Evolutionary conservation across 2,888 invertebrate genomes (phyloP).

Genomic region (Pogonocherus hispidulus): DNA sequence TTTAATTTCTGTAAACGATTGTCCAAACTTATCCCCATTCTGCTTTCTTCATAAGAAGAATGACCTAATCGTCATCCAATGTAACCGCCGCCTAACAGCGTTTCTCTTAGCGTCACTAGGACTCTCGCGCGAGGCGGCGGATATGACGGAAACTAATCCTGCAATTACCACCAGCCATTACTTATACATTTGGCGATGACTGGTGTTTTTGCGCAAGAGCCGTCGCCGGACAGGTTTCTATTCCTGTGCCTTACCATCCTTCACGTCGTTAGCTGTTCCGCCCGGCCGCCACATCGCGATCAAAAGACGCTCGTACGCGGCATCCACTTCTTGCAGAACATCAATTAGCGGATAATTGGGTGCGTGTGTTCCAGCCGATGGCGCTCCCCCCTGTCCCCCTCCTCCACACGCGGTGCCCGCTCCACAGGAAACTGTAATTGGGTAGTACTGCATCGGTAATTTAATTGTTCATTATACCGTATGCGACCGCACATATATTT

Average conservation of each 20-base stretch:
- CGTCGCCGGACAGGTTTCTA: constrained; percentile 8
- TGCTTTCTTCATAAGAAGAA: too few species aligned
- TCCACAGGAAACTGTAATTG: constrained; percentile 65
- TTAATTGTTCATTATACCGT: constrained; percentile 67
- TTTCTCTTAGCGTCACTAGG: too few species aligned
- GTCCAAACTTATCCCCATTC: too few species aligned
- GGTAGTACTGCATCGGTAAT: constrained; percentile 65
- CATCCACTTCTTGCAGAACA: constrained; percentile 47
- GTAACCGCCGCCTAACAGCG: too few species aligned
- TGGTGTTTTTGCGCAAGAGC: background rate
- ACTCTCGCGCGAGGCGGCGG: too few species aligned
- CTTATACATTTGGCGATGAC: background rate
- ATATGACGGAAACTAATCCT: too few species aligned
- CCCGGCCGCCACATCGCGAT: constrained; percentile 37
- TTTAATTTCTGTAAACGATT: too few species aligned
- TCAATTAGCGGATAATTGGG: constrained; percentile 56
- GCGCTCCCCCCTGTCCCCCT: background rate
- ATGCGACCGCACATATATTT: constrained; percentile 51
- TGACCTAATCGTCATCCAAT: too few species aligned
- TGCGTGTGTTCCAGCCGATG: constrained; percentile 43
- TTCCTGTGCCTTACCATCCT: background rate
- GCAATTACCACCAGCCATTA: background rate
- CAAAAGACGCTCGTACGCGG: constrained; percentile 43
- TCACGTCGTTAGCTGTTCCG: constrained; percentile 40
- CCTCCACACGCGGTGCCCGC: constrained; percentile 26